Percentiles rank a stretch among this genome's conserved stretches.
These are phyloP conservation scores for Drosophila novamexicana DNA, from an alignment of 1,140 invertebrate species.

Conservation along the genomic window DNA sequence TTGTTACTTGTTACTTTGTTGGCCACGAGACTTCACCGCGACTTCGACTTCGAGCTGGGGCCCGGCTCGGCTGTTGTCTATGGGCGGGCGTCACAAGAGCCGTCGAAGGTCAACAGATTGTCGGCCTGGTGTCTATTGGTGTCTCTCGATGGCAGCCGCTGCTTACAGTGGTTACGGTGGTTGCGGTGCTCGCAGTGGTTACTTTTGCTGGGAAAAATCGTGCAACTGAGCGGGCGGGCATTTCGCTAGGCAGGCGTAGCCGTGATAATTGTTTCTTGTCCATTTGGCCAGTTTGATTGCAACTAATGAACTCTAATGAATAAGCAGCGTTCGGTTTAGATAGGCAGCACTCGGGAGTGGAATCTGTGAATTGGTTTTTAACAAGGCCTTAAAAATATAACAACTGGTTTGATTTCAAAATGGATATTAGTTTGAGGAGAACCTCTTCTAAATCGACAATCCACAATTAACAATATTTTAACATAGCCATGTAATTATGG, in stretches of 20 bases:
- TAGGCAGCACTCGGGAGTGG: conserved; percentile 4
- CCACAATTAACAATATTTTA: conserved; percentile 13
- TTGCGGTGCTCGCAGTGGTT: conserved; percentile 2
- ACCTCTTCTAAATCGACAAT: conserved; percentile 3
- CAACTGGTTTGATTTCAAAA: conserved; percentile 6
- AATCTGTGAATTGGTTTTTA: conserved; percentile 18
- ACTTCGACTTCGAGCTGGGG: conserved; percentile 9
- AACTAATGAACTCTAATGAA: conserved; percentile 80
- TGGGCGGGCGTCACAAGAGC: conserved; percentile 73
- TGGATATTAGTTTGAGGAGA: too few species aligned
- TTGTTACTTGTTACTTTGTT: conserved; percentile 47
- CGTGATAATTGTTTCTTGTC: conserved; percentile 82
- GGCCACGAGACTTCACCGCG: conserved; percentile 30
- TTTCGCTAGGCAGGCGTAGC: conserved; percentile 59
- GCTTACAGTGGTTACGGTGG: conserved; percentile 14
- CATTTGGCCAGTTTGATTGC: conserved; percentile 77
- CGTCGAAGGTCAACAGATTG: conserved; percentile 82
- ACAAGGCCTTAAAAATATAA: conserved; percentile 4
- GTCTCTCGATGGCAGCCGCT: conserved; percentile 23
- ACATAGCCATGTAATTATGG: too few species aligned
- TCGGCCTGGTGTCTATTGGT: conserved; percentile 62
- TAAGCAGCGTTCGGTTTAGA: conserved; percentile 47
- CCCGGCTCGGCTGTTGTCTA: conserved; percentile 51
- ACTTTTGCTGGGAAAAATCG: conserved; percentile 20
- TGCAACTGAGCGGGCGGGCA: conserved; percentile 39